These are phyloP conservation scores for Galerucella nymphaeae DNA, from an alignment of 2,888 invertebrate species.

Conservation along the genomic window DNA sequence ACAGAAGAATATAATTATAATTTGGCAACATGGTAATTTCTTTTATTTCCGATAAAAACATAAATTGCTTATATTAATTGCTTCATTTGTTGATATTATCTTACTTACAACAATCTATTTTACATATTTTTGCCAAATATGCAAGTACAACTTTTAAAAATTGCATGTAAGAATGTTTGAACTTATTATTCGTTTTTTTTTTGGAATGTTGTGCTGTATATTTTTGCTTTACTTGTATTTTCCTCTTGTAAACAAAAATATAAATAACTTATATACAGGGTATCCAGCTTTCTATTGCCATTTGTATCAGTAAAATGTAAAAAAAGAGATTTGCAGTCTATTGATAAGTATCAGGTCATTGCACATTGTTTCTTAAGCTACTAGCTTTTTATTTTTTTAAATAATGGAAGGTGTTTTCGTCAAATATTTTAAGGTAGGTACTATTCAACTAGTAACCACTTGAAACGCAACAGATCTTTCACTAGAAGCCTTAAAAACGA, in stretches of 20 bases:
- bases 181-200: neutral
- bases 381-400: too few species aligned
- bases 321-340: too few species aligned
- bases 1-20: constrained; percentile 3
- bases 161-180: constrained; percentile 7
- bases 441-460: too few species aligned
- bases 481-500: too few species aligned
- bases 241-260: neutral
- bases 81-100: constrained; percentile 41
- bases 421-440: too few species aligned
- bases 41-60: constrained; percentile 16
- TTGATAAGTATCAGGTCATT: too few species aligned
- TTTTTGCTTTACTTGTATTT: neutral
- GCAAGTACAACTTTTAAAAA: constrained; percentile 13
- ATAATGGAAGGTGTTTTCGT: too few species aligned
- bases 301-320: too few species aligned
- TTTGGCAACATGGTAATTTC: constrained; percentile 9
- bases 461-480: too few species aligned
- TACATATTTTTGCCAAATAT: constrained; percentile 11
- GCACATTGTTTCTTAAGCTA: too few species aligned
- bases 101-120: constrained; percentile 16
- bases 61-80: constrained; percentile 56
- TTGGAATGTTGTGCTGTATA: neutral
- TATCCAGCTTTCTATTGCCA: too few species aligned
- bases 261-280: too few species aligned